These are phyloP conservation scores for Pollenia labialis DNA, from an alignment of 2,888 invertebrate genomes.

Conservation along the genomic window DNA sequence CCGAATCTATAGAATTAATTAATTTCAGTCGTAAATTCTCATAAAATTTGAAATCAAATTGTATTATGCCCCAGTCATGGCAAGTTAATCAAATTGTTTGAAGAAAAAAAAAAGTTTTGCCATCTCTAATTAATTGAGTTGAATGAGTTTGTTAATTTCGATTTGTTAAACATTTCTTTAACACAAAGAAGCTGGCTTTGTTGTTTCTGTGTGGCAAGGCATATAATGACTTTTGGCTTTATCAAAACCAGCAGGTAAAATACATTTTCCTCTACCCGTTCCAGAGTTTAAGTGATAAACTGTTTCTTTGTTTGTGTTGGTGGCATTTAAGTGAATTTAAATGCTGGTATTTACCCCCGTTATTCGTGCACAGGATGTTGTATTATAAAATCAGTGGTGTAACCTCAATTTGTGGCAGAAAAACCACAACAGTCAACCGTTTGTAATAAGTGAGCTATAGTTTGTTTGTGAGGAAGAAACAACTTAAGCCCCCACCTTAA, in stretches of 20 bases:
- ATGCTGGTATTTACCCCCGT: slow-evolving; percentile 26
- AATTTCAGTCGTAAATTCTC: neutral
- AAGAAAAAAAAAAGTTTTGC: slow-evolving; percentile 46
- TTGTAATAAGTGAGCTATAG: slow-evolving; percentile 37
- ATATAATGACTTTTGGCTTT: slow-evolving; percentile 35
- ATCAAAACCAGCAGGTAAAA: neutral
- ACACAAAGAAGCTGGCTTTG: neutral
- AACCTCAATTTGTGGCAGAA: slow-evolving; percentile 55
- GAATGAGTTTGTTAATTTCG: slow-evolving; percentile 52
- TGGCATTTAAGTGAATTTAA: neutral
- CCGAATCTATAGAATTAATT: slow-evolving; percentile 16
- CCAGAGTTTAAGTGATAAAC: slow-evolving; percentile 22
- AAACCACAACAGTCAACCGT: slow-evolving; percentile 53
- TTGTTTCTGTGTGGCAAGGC: slow-evolving; percentile 11
- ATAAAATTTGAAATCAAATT: neutral
- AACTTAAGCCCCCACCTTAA: neutral
- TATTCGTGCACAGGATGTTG: slow-evolving; percentile 30
- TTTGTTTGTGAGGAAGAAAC: neutral
- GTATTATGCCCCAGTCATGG: neutral
- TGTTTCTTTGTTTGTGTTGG: slow-evolving; percentile 8
- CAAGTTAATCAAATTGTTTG: slow-evolving; percentile 13
- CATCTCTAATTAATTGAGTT: slow-evolving; percentile 52
- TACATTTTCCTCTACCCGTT: neutral
- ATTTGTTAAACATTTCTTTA: slow-evolving; percentile 2
- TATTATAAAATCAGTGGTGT: slow-evolving; percentile 44